Evolutionary conservation across 2,888 invertebrate genomes (phyloP), one percentile per base, ranked within the genome.

Genomic region (Drosophila phalerata): DNA sequence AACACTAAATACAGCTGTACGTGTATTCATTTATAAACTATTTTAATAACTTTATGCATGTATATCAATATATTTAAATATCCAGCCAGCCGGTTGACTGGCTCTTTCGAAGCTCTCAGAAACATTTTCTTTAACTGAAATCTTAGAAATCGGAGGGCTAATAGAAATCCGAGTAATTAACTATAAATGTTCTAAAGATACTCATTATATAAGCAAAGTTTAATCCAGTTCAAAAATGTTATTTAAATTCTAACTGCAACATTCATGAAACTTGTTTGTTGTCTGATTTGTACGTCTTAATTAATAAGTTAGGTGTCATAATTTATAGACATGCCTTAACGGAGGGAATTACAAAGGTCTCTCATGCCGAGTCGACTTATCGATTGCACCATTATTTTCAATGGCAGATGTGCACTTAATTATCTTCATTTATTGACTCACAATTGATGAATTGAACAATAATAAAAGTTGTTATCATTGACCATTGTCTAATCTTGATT

Each of bases 401-500:
- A 40, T 56, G 30, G 10, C 63, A 48, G 30, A 56, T 37, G 38
- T 45, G 40, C 56, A 63, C 10, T 38, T 25, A 48, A 47, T 56
- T 48, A 15, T 17, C 17, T 56, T 22, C 43, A 34, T 15, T 13
- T n/a, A 19, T 19, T 40, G 73, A 77, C 22, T 77, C 77, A 75
- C 43, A n/a, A 32, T 40, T 71, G 40, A 55, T 30, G 22, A 45
- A 58, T 32, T 60, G 25, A 40, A 45, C 45, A 61, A 56, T 52
- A 73, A 64, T 13, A 63, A 28, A 32, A 17, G 22, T 13, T 40
- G 49, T 56, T 75, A 75, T 76, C 68, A 37, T n/a, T 30, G 56
- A 17, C 32, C 25, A 51, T 73, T 69, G 49, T 37, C 38, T 55
- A 69, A 77, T 69, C 65, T 57, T 19, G 57, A 58, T 65, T 49